phyloP scores from a whole-genome alignment of 2,113 vertebrate species.

The Elachura formosa region DNA sequence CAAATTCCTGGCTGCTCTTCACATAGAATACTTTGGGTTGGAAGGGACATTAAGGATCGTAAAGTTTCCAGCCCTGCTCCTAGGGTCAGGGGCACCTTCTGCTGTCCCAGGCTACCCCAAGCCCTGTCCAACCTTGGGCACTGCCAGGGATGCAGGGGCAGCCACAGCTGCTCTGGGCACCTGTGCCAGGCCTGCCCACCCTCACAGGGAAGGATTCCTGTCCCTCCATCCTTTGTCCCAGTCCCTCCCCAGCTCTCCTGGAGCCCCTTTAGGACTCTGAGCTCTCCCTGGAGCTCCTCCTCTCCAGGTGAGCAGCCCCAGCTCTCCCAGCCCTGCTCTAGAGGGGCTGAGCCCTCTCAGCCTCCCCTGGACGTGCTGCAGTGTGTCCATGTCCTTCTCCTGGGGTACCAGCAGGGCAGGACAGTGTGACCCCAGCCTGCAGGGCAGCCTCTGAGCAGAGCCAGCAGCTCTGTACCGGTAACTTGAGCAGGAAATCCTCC shows the following conservation, averaged over 20 bases:
- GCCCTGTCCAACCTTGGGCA: background rate
- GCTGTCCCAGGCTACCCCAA: background rate
- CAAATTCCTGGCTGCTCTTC: background rate
- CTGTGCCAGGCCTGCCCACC: background rate
- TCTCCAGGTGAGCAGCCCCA: background rate
- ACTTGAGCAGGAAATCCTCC: slow-evolving; percentile 94
- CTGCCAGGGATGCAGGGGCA: background rate
- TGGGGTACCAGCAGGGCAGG: background rate
- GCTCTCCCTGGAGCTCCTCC: background rate
- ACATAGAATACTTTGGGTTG: background rate
- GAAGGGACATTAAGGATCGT: background rate
- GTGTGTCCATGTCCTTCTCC: background rate
- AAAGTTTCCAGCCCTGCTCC: background rate
- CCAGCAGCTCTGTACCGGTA: slow-evolving; percentile 81
- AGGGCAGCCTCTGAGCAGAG: no score
- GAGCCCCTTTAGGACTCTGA: background rate
- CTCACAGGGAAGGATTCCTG: background rate
- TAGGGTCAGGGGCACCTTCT: background rate
- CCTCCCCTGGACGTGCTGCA: background rate
- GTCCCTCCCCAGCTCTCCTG: background rate
- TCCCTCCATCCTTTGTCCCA: background rate
- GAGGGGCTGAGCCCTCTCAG: background rate
- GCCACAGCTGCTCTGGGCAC: background rate
- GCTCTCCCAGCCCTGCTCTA: background rate
- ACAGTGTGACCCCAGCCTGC: no score